A percentile compares a stretch with the other conserved stretches of the same genome.
Conservation (phyloP, 2,113 vertebrate species). For the Scatophagus argus region DNA sequence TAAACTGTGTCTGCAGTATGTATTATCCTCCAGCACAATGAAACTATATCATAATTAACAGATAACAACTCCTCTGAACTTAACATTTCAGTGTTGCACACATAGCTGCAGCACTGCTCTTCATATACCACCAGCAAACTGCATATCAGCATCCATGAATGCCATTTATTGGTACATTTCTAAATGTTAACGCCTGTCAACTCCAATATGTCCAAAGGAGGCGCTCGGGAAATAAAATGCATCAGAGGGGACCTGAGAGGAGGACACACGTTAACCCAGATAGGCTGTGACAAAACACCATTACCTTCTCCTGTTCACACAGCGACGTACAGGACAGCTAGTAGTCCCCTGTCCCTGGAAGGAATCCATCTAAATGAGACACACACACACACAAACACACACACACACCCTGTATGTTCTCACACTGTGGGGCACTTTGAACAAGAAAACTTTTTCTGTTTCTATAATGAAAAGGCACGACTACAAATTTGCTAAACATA, state of each 20-base stretch:
- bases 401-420: constrained; percentile 6
- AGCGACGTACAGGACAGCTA: constrained; percentile 69
- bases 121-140: constrained; percentile 71
- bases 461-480: neutral
- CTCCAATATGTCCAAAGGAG: constrained; percentile 87
- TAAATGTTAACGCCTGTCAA: constrained; percentile 91
- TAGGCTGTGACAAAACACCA: constrained; percentile 88
- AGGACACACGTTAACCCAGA: constrained; percentile 84
- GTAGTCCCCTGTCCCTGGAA: constrained; percentile 70
- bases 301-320: constrained; percentile 77
- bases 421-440: constrained; percentile 16
- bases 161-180: constrained; percentile 88
- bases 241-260: constrained; percentile 79
- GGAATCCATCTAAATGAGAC: constrained; percentile 76
- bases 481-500: neutral
- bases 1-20: neutral
- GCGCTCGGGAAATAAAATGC: constrained; percentile 85
- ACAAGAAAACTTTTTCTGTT: constrained; percentile 1
- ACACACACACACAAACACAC: constrained; percentile 19
- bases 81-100: constrained; percentile 32
- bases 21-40: constrained; percentile 12
- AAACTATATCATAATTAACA: constrained; percentile 52
- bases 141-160: constrained; percentile 81
- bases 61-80: constrained; percentile 38
- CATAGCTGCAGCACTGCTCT: constrained; percentile 21